Evolutionary conservation across 2,113 vertebrate genomes (phyloP).

Genomic region (Amia ocellicauda): DNA sequence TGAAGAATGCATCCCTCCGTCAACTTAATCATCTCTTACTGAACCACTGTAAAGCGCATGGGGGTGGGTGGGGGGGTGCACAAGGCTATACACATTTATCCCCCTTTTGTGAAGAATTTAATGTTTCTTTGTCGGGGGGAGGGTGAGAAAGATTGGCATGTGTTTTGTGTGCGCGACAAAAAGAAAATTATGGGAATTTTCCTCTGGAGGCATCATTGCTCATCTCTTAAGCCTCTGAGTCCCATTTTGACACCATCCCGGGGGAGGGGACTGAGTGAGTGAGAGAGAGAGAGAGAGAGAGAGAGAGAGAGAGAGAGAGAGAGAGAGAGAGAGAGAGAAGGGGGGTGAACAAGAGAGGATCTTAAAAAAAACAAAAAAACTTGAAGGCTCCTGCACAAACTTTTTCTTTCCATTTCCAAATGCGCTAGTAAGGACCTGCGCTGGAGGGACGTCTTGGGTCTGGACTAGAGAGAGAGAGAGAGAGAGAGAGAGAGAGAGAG

Average conservation of each 20-base stretch:
- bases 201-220: slow-evolving; percentile 29
- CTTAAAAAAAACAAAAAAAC: slow-evolving; percentile 49
- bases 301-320: slow-evolving; percentile 47
- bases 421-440: neutral
- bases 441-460: neutral
- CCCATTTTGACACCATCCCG: slow-evolving; percentile 35
- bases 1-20: no score
- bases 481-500: neutral
- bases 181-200: slow-evolving; percentile 44
- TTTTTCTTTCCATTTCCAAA: neutral
- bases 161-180: neutral
- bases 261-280: slow-evolving; percentile 44
- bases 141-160: slow-evolving; percentile 8
- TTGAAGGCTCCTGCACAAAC: slow-evolving; percentile 10
- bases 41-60: no score
- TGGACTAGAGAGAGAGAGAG: neutral
- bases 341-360: slow-evolving; percentile 43
- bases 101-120: neutral
- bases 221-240: slow-evolving; percentile 24
- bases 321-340: slow-evolving; percentile 61
- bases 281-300: slow-evolving; percentile 27
- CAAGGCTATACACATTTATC: no score
- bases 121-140: neutral
- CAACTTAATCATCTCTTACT: no score
- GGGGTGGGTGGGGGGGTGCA: no score